Evolutionary conservation across 1,140 invertebrate genomes (phyloP), one percentile per base, ranked within the genome.

Genomic region (Theocolax elegans): DNA sequence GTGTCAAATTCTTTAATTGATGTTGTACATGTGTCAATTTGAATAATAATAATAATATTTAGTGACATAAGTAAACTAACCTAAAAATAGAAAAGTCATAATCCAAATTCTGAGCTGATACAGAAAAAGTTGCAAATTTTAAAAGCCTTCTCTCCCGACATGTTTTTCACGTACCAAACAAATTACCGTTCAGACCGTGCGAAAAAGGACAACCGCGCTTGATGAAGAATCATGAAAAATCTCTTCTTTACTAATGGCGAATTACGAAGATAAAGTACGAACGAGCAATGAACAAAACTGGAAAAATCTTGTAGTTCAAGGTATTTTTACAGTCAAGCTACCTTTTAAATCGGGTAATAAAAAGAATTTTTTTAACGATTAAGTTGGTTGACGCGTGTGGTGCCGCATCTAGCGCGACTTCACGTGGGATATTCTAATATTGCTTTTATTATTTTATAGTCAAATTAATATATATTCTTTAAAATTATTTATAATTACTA

Each of bases 331-430:
- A 59, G 74, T 74, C 73, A n/a, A n/a, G 35, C 68, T 56, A 74
- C 70, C 77, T 80, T 78, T 82, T 80, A 80, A 71, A 72, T 70
- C 54, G 69, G 74, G 77, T 75, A 74, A 76, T n/a, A n/a, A n/a
- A 65, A 79, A 64, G n/a, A n/a, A n/a, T n/a, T n/a, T n/a, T n/a
- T 60, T 58, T 27, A 44, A 46, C 74, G 68, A 76, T 77, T 77
- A 78, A 74, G 67, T 58, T 19, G 56, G n/a, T n/a, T n/a, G n/a
- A n/a, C n/a, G n/a, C n/a, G n/a, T n/a, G n/a, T n/a, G n/a, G n/a
- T n/a, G n/a, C n/a, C n/a, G n/a, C n/a, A n/a, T n/a, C n/a, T n/a
- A n/a, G n/a, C n/a, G n/a, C n/a, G n/a, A n/a, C n/a, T n/a, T n/a
- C n/a, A n/a, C n/a, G n/a, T n/a, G n/a, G n/a, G n/a, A n/a, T n/a